phyloP scores from a whole-genome alignment of 2,113 vertebrate genomes.

The rabbit (Oryctolagus cuniculus) region mOryCun1.1 NC_091449.1:43194001-43194500 shows the following conservation, averaged over 20 bases:
- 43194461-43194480: conserved; percentile 55
- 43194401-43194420: conserved; percentile 18
- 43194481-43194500: conserved; percentile 34
- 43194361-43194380: background rate
- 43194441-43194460: conserved; percentile 1
- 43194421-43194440: conserved; percentile 1
- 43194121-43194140: background rate
- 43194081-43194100: background rate
- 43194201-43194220: background rate
- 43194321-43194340: background rate
- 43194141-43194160: background rate
- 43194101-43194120: conserved; percentile 4
- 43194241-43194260: background rate
- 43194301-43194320: background rate
- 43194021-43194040: conserved; percentile 9
- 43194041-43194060: background rate
- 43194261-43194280: background rate
- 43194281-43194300: background rate
- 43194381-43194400: conserved; percentile 17
- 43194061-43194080: background rate
- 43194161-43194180: background rate
- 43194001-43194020: background rate
- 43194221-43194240: background rate
- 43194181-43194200: background rate
- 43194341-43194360: background rate